Conservation (phyloP, 2,113 vertebrate genomes). For the Phyllostomus discolor region DNA sequence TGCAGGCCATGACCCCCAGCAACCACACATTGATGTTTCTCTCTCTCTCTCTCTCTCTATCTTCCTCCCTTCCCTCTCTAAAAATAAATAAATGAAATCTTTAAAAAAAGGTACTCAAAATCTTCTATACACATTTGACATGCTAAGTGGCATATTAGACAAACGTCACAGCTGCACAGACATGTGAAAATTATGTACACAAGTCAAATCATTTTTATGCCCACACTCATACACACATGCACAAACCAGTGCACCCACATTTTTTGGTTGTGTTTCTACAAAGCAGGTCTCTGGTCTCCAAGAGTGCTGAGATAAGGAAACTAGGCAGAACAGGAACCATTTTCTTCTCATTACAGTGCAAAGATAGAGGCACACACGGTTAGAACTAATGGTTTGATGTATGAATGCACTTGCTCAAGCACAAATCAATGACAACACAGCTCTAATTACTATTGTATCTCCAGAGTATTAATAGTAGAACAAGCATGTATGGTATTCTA, state of each 20-base stretch:
- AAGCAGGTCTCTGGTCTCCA: not conserved
- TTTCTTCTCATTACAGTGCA: not conserved
- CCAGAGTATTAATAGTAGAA: not conserved
- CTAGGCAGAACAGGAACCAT: not conserved
- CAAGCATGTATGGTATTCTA: not conserved
- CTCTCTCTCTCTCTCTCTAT: too few species aligned
- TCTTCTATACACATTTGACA: not conserved
- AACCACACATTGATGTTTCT: too few species aligned
- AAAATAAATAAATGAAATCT: too few species aligned
- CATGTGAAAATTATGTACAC: not conserved
- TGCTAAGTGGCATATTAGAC: conserved; percentile 17
- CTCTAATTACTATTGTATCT: not conserved
- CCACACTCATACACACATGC: not conserved
- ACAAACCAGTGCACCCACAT: not conserved
- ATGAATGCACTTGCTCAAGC: not conserved
- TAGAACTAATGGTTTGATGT: not conserved
- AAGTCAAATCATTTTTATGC: not conserved
- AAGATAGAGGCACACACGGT: not conserved
- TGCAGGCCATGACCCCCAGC: too few species aligned
- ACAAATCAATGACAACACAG: not conserved
- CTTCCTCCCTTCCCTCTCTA: too few species aligned
- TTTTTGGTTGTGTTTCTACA: conserved; percentile 39
- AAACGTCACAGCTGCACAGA: conserved; percentile 22
- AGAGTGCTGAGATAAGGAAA: not conserved
- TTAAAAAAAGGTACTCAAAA: not conserved